Evolutionary conservation across 2,888 invertebrate genomes (phyloP).

Genomic region (Xanthorhoe spadicearia): DNA sequence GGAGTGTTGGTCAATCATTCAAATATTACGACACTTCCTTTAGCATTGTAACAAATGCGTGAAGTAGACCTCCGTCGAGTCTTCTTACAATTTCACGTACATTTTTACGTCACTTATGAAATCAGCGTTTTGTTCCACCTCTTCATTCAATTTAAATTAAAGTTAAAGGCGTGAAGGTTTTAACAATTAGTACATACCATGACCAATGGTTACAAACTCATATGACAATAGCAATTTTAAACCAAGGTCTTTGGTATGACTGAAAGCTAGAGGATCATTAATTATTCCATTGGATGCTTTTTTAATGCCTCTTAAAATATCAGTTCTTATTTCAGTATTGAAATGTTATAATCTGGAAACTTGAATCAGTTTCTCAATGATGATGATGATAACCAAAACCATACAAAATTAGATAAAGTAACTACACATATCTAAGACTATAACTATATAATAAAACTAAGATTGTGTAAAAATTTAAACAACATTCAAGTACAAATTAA

Average conservation of each 20-base stretch:
- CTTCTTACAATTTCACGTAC: too few relatives aligned
- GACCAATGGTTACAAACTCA: slow-evolving; percentile 5
- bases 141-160: background rate
- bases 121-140: background rate
- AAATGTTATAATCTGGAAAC: too few relatives aligned
- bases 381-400: too few relatives aligned
- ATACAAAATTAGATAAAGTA: too few relatives aligned
- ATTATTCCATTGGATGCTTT: slow-evolving; percentile 2
- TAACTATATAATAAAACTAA: background rate
- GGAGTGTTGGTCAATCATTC: too few relatives aligned
- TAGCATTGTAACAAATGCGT: too few relatives aligned
- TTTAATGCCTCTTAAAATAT: slow-evolving; percentile 6
- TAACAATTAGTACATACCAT: slow-evolving; percentile 4
- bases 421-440: background rate
- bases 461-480: background rate
- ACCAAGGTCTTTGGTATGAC: slow-evolving; percentile 19
- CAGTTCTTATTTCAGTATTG: background rate
- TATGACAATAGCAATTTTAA: slow-evolving; percentile 19
- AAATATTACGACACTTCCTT: too few relatives aligned
- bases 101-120: background rate
- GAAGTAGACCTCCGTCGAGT: too few relatives aligned
- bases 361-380: too few relatives aligned
- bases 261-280: slow-evolving; percentile 6
- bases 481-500: background rate
- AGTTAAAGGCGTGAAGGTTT: slow-evolving; percentile 35